These are phyloP conservation scores for Melanotaenia trifasciata DNA, from an alignment of 2,797 vertebrate genomes.

Conservation along the genomic window DNA sequence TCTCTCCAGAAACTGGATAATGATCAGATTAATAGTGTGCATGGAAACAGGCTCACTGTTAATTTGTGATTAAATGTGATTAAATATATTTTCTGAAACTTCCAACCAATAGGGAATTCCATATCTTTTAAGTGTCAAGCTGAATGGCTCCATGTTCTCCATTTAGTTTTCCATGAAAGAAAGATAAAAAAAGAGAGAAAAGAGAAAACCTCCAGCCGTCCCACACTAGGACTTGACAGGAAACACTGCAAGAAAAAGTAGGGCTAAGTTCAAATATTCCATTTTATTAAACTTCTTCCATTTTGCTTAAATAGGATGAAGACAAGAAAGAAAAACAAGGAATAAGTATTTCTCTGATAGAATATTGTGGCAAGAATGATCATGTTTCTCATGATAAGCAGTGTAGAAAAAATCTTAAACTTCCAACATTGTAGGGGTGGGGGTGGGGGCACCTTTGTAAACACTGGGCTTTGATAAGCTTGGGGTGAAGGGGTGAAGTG, in stretches of 20 bases:
- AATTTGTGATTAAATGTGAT: too few relatives aligned
- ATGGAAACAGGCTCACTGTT: neutral
- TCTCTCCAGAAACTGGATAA: neutral
- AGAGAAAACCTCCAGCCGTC: slow-evolving; percentile 71
- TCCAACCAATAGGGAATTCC: neutral
- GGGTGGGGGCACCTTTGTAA: slow-evolving; percentile 65
- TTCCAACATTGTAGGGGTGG: slow-evolving; percentile 2
- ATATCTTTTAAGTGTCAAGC: neutral
- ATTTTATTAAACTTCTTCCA: slow-evolving; percentile 31
- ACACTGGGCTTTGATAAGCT: slow-evolving; percentile 66
- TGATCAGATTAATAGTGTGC: neutral
- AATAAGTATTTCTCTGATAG: neutral
- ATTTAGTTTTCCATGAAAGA: slow-evolving; percentile 89
- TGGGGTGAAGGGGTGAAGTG: slow-evolving; percentile 65
- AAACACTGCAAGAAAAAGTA: slow-evolving; percentile 90
- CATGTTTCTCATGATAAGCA: slow-evolving; percentile 18
- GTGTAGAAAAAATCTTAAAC: neutral
- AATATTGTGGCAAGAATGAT: slow-evolving; percentile 4
- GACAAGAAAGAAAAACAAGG: neutral
- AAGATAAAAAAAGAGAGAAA: slow-evolving; percentile 69
- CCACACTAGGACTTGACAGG: slow-evolving; percentile 90
- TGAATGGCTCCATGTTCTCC: slow-evolving; percentile 86
- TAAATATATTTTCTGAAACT: neutral
- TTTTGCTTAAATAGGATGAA: neutral
- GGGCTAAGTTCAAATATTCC: slow-evolving; percentile 82